Base-by-base conservation (phyloP, 2,888 invertebrate genomes). In the Helobdella robusta region DNA sequence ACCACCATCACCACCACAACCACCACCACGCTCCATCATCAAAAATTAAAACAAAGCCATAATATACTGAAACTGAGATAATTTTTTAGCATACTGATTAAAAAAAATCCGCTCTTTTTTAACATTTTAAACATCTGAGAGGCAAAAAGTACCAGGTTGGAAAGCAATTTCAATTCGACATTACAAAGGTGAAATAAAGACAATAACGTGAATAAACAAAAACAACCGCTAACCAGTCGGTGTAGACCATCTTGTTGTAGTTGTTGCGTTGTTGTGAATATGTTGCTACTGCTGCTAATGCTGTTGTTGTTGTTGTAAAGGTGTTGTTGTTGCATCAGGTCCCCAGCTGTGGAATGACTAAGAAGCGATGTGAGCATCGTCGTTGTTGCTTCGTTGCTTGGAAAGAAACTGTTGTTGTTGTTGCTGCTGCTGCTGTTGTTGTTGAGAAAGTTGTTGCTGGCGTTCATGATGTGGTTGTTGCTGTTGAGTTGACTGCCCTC, bases 361-460 rank as follows among this genome's bases (percentile, higher is more conserved):
- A 62, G 62, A 20, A 62, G 62, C 8, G 62, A 62, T 48, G 62
- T 48, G 23, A 62, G 62, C 62, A 62, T 62, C 5, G 44, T 62
- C n/a, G 62, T 25, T 28, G n/a, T n/a, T 18, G 25, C 30, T 3
- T 4, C 30, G 25, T 54, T 4, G 25, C 30, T 5, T 5, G 32
- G 54, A 23, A 54, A 54, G 5, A 5, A 4, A 15, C 30, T 25
- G 54, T 30, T 11, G 50, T 50, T 50, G 50, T n/a, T 50, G 50
- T 50, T n/a, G n/a, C n/a, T n/a, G n/a, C n/a, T n/a, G n/a, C n/a
- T n/a, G n/a, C n/a, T n/a, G 50, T 50, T 50, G 50, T 50, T 50
- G 50, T n/a, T n/a, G 8, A 25, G 50, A n/a, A 20, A 25, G 8
- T 50, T 6, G 8, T 44, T 23, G 46, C 28, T 60, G 23, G 25